Conservation (phyloP, 2,797 vertebrate genomes). For the Enteromius radiatus region DNA sequence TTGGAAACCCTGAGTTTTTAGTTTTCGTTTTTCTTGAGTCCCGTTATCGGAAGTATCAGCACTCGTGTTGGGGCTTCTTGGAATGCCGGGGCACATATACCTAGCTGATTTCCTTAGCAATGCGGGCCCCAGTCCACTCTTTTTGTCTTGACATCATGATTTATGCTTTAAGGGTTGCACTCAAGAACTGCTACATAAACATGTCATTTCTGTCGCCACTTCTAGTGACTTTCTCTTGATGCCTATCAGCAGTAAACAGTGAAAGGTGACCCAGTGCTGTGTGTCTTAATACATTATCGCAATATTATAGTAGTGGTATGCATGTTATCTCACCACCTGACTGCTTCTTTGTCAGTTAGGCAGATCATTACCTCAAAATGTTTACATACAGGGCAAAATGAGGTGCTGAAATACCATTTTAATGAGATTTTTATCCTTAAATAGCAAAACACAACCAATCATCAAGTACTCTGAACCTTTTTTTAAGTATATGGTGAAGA, state of each 20-base stretch:
- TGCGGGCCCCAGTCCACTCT: slow-evolving; percentile 37
- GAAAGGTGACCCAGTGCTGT: slow-evolving; percentile 20
- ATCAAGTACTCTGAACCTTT: slow-evolving; percentile 19
- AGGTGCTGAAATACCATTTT: slow-evolving; percentile 23
- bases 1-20: slow-evolving; percentile 14
- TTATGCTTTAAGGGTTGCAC: slow-evolving; percentile 60
- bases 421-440: slow-evolving; percentile 30
- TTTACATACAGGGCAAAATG: slow-evolving; percentile 4
- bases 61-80: slow-evolving; percentile 31
- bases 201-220: slow-evolving; percentile 52
- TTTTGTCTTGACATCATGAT: slow-evolving; percentile 58
- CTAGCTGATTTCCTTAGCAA: slow-evolving; percentile 53
- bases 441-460: slow-evolving; percentile 18
- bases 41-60: slow-evolving; percentile 47
- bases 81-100: slow-evolving; percentile 24
- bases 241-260: slow-evolving; percentile 58
- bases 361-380: slow-evolving; percentile 30
- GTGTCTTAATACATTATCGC: slow-evolving; percentile 14
- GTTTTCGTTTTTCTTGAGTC: slow-evolving; percentile 28
- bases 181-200: slow-evolving; percentile 63
- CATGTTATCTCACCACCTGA: slow-evolving; percentile 14
- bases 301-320: slow-evolving; percentile 23
- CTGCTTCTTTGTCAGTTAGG: slow-evolving; percentile 6
- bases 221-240: slow-evolving; percentile 57
- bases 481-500: slow-evolving; percentile 3